Evolutionary conservation across 30 jellyfish, hydroid and myxozoan species (phyloP).

Genomic region (Rhopilema esculentum): DNA sequence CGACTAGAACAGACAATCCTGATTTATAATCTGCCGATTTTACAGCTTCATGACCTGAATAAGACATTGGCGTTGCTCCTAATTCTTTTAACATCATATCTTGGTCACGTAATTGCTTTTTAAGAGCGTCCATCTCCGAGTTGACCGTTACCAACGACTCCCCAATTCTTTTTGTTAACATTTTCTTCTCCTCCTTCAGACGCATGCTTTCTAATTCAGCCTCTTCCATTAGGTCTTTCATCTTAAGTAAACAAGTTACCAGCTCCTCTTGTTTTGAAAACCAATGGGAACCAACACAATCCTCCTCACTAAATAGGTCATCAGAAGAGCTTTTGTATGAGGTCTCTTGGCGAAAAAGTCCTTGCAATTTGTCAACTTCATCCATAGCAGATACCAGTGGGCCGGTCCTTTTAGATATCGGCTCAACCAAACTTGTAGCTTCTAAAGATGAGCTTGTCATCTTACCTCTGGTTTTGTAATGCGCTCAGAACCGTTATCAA

Average conservation of each 20-base stretch:
- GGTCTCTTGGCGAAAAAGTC: constrained; percentile 39
- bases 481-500: constrained; percentile 27
- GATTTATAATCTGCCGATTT: constrained; percentile 18
- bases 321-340: constrained; percentile 73
- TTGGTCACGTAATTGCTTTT: constrained; percentile 69
- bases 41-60: constrained; percentile 26
- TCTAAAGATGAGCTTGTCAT: constrained; percentile 38
- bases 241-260: constrained; percentile 66
- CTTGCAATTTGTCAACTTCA: constrained; percentile 76
- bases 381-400: constrained; percentile 79
- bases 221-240: constrained; percentile 87
- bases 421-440: background rate
- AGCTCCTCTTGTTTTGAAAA: constrained; percentile 77
- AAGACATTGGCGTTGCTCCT: constrained; percentile 68
- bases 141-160: constrained; percentile 81
- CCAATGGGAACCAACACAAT: constrained; percentile 49
- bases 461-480: background rate
- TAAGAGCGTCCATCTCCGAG: constrained; percentile 74
- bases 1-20: constrained; percentile 46
- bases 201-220: constrained; percentile 88
- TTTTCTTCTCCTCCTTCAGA: constrained; percentile 71
- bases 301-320: constrained; percentile 68
- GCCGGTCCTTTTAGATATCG: constrained; percentile 36
- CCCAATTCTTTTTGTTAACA: constrained; percentile 74
- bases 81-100: constrained; percentile 69